phyloP scores from a whole-genome alignment of 2,113 vertebrate species.

The Martes martes region DNA sequence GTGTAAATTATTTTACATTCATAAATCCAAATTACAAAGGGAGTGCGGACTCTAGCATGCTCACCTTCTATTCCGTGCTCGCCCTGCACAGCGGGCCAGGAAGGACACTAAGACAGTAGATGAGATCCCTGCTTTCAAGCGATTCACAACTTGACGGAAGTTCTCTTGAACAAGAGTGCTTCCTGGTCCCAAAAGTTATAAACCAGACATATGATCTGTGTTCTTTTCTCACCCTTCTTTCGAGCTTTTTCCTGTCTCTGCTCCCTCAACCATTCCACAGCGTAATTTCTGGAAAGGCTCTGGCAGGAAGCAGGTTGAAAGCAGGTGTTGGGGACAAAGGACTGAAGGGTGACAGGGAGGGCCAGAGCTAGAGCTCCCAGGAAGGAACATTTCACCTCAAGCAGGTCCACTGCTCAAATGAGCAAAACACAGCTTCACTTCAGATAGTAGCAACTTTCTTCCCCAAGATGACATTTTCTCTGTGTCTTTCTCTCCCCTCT shows the following conservation, averaged over 20 bases:
- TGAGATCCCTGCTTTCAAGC: not conserved
- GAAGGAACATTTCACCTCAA: not conserved
- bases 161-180: not conserved
- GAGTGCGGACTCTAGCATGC: not conserved
- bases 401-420: not conserved
- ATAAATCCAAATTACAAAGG: not conserved
- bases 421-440: not conserved
- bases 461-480: too few relatives aligned
- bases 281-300: not conserved
- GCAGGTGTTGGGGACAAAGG: not conserved
- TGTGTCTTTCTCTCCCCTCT: too few relatives aligned
- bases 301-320: not conserved
- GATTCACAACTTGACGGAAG: not conserved
- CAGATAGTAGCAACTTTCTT: too few relatives aligned
- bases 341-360: not conserved
- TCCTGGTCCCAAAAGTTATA: not conserved
- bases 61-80: not conserved
- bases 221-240: not conserved
- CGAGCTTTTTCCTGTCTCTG: not conserved
- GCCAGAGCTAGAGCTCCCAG: not conserved
- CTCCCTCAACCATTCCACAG: not conserved
- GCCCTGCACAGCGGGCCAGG: not conserved
- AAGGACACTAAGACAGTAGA: not conserved
- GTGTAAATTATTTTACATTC: not conserved
- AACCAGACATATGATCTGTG: not conserved